phyloP scores from a whole-genome alignment of 2,113 vertebrate genomes.

The Hydrochoerus hydrochaeris region DNA sequence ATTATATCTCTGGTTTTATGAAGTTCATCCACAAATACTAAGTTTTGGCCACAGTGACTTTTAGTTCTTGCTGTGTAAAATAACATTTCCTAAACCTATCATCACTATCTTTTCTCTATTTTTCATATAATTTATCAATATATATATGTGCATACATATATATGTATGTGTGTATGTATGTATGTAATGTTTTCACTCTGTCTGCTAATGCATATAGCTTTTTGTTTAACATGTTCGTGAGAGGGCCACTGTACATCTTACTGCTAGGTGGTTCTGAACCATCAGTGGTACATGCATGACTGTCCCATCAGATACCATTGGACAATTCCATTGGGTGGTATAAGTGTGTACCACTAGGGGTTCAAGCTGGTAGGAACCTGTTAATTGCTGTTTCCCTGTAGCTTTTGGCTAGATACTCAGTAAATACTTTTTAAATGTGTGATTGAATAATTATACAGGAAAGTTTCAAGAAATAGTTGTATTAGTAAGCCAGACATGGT shows the following conservation, averaged over 20 bases:
- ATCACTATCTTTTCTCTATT: neutral
- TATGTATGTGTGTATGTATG: neutral
- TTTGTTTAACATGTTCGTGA: neutral
- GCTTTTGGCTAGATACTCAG: neutral
- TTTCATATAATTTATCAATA: neutral
- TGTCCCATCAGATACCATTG: neutral
- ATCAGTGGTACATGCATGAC: neutral
- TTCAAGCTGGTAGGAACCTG: neutral
- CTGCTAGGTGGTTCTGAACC: neutral
- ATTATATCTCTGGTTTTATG: neutral
- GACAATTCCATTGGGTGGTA: neutral
- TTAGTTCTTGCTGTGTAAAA: neutral
- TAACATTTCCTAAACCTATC: neutral
- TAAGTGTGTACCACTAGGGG: neutral
- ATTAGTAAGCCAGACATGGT: neutral
- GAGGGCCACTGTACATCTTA: neutral
- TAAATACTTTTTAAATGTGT: constrained; percentile 20
- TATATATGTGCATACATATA: neutral
- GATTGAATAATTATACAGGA: neutral
- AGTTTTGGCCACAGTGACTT: neutral
- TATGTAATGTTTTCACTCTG: constrained; percentile 23
- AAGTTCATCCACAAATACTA: neutral
- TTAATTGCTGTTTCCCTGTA: neutral
- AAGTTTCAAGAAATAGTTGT: constrained; percentile 7
- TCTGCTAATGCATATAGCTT: constrained; percentile 12